Evolutionary conservation across 2,888 invertebrate genomes (phyloP).

Genomic region (Acronicta aceris): DNA sequence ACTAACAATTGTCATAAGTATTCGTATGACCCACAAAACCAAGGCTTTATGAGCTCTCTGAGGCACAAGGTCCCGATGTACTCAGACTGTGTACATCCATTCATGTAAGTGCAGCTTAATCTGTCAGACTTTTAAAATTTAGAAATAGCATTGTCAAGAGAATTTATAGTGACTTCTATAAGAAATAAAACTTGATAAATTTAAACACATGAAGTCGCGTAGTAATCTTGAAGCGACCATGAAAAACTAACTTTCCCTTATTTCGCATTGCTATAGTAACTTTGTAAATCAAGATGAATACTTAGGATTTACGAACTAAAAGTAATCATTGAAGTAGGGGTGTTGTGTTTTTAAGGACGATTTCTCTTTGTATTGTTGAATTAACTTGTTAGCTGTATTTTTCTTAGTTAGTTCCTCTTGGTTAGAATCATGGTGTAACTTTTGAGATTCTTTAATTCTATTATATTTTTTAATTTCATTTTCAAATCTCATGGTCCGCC

Average conservation of each 20-base stretch:
- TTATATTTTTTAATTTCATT: too few relatives aligned
- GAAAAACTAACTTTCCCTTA: slow-evolving; percentile 12
- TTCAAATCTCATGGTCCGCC: too few relatives aligned
- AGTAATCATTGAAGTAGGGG: too few relatives aligned
- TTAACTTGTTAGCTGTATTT: neutral
- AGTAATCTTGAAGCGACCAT: neutral
- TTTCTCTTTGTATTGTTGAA: neutral
- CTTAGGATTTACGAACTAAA: slow-evolving; percentile 17
- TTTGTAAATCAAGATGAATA: slow-evolving; percentile 17
- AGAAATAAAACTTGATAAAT: neutral
- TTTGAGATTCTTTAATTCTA: too few relatives aligned
- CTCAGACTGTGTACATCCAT: too few relatives aligned
- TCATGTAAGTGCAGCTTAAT: too few relatives aligned
- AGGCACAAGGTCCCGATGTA: too few relatives aligned
- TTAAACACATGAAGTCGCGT: neutral
- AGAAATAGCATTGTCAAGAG: too few relatives aligned
- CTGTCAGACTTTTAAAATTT: too few relatives aligned
- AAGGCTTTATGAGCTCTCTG: too few relatives aligned
- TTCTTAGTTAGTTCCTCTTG: neutral
- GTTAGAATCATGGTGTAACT: neutral
- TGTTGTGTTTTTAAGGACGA: neutral
- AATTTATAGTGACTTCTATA: neutral
- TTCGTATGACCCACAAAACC: too few relatives aligned
- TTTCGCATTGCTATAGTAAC: slow-evolving; percentile 8
- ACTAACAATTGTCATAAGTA: too few relatives aligned